Percentiles rank a stretch among this genome's conserved stretches.
These are phyloP conservation scores for Hydrotaea diabolus DNA, from an alignment of 2,888 invertebrate species.

Conservation along the genomic window DNA sequence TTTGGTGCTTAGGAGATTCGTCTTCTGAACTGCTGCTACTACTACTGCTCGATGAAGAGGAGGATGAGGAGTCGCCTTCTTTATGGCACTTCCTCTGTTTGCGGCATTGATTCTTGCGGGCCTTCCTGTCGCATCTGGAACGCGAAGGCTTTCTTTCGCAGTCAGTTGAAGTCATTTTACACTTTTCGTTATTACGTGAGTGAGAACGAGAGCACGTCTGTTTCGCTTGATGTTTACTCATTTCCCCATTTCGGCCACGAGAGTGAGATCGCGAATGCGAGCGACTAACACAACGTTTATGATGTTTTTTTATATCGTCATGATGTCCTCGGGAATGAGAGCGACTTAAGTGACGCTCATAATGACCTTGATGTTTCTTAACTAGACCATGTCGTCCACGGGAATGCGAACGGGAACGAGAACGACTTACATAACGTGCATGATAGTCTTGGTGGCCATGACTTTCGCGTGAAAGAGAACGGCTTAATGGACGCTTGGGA, in stretches of 20 bases:
- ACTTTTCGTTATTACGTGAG: too few relatives aligned
- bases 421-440: conserved; percentile 18
- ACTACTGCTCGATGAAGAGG: conserved; percentile 20
- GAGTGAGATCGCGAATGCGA: too few relatives aligned
- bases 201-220: too few relatives aligned
- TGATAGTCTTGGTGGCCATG: conserved; percentile 39
- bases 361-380: not conserved
- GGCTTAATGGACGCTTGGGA: conserved; percentile 29
- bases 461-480: conserved; percentile 45
- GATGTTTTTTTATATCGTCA: not conserved
- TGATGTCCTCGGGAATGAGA: conserved; percentile 16
- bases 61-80: not conserved
- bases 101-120: not conserved
- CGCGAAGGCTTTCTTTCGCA: too few relatives aligned
- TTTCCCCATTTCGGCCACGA: too few relatives aligned
- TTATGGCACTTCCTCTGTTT: not conserved
- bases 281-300: too few relatives aligned
- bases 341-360: conserved; percentile 11
- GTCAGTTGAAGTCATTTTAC: too few relatives aligned
- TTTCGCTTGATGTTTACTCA: too few relatives aligned
- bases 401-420: conserved; percentile 32
- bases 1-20: not conserved
- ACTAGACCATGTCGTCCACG: not conserved
- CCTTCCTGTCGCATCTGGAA: not conserved
- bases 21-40: conserved; percentile 28